Evolutionary conservation across 2,888 invertebrate genomes (phyloP).

Genomic region (Cephus runcator): DNA sequence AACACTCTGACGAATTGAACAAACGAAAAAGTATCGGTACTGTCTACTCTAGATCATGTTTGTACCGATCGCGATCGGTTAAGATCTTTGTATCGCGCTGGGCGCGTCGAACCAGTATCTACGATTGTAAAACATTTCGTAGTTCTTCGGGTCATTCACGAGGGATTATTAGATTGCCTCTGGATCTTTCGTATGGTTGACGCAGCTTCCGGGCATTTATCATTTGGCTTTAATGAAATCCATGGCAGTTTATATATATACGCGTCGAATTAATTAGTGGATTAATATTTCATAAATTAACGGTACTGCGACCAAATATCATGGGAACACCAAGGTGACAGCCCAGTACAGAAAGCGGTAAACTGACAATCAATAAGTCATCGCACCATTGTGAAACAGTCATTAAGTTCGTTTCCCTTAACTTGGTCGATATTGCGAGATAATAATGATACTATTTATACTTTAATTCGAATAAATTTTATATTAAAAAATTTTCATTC

Average conservation of each 20-base stretch:
- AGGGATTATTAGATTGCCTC: not conserved
- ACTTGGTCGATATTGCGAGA: not conserved
- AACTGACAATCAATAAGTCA: not conserved
- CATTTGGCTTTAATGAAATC: not conserved
- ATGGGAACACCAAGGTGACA: not conserved
- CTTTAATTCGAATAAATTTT: not conserved
- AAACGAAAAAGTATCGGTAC: slow-evolving; percentile 8
- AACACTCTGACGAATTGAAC: slow-evolving; percentile 20
- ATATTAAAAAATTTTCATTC: not conserved
- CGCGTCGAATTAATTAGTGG: not conserved
- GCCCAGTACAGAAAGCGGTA: not conserved
- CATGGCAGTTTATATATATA: not conserved
- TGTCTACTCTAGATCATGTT: not conserved
- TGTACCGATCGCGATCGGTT: not conserved
- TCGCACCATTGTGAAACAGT: not conserved
- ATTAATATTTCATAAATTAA: not conserved
- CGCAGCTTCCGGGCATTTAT: not conserved
- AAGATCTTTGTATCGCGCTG: not conserved
- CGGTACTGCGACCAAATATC: not conserved
- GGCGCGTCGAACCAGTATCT: not conserved
- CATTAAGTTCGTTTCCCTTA: not conserved
- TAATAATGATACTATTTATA: not conserved
- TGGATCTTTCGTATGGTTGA: not conserved
- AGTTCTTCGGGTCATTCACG: not conserved
- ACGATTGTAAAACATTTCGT: not conserved